A percentile compares a stretch with the other conserved stretches of the same genome.
Conservation (phyloP, 2,797 vertebrate genomes). For the Dromococcyx pavoninus region DNA sequence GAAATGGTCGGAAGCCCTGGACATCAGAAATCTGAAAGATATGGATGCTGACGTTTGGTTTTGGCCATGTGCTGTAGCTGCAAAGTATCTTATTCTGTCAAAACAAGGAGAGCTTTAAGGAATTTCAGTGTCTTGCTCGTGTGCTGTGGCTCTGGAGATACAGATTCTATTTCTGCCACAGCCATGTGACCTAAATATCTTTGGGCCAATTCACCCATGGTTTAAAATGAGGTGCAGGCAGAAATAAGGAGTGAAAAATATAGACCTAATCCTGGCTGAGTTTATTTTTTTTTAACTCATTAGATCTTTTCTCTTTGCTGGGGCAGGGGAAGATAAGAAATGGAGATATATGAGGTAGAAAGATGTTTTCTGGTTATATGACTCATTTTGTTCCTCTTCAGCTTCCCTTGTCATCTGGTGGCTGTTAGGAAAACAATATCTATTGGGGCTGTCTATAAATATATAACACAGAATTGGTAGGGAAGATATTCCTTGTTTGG, state of each 20-base stretch:
- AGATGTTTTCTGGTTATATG: neutral
- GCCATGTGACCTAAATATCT: neutral
- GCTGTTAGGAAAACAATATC: neutral
- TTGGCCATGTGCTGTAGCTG: neutral
- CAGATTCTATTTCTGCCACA: conserved; percentile 42
- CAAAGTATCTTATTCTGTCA: neutral
- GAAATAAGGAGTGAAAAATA: neutral
- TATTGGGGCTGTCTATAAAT: neutral
- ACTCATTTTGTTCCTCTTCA: neutral
- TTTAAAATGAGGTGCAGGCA: neutral
- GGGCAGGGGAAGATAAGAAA: neutral
- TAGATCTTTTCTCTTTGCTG: neutral
- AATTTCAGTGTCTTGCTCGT: neutral
- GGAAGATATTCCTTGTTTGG: neutral
- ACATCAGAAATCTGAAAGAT: neutral
- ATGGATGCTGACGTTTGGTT: neutral
- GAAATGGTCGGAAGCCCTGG: neutral
- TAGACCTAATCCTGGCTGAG: neutral
- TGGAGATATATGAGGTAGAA: neutral
- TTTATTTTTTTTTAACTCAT: neutral
- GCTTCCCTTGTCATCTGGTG: neutral
- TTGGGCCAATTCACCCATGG: conserved; percentile 1
- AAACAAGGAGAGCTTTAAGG: neutral
- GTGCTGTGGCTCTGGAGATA: neutral
- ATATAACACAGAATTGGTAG: neutral